Evolutionary conservation across 2,888 invertebrate species (phyloP).

Genomic region (Loripinus fragilis): DNA sequence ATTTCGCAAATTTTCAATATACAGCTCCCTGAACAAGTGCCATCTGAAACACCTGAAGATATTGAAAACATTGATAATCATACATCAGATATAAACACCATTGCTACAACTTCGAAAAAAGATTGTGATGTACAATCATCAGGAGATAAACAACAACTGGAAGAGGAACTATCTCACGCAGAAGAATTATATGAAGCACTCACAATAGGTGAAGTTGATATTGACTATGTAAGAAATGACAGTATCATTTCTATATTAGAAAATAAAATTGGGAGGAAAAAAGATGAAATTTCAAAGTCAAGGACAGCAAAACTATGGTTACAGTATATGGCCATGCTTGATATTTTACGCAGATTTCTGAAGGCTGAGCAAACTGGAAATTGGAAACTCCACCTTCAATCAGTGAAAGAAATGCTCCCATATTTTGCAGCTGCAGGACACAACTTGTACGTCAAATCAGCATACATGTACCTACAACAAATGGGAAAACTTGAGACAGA

Average conservation of each 20-base stretch:
- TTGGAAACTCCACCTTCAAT: background rate
- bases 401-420: background rate
- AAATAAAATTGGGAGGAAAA: background rate
- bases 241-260: background rate
- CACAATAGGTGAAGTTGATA: background rate
- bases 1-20: too few relatives aligned
- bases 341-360: background rate
- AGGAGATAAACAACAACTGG: background rate
- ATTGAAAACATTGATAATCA: background rate
- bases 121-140: background rate
- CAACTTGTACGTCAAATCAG: background rate
- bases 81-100: background rate
- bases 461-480: background rate
- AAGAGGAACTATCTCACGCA: background rate
- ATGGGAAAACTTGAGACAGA: background rate
- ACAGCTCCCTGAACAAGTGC: too few relatives aligned
- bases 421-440: background rate
- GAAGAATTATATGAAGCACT: background rate
- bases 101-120: background rate
- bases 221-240: background rate
- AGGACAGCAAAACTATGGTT: conserved; percentile 7
- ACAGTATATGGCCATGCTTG: background rate
- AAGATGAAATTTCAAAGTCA: background rate
- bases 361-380: background rate
- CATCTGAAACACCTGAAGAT: background rate